Base-by-base conservation (phyloP, 2,888 invertebrate genomes). In the Prosopocoilus inquinatus region DNA sequence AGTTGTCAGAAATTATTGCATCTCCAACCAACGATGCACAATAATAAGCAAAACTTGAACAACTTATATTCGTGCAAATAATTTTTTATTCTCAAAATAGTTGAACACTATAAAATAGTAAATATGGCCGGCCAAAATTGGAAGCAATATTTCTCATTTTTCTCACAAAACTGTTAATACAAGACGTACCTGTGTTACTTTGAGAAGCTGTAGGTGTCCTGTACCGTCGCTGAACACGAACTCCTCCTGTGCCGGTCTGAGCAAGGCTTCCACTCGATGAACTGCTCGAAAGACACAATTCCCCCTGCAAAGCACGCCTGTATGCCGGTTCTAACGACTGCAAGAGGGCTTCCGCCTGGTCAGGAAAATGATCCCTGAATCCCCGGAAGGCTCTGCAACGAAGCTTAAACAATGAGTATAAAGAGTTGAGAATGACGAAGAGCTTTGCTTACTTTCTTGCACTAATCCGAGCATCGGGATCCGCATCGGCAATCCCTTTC, bases 401-500 rank as follows among this genome's bases (percentile, higher is more conserved):
- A 58, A 35, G 20, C 35, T 28, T 15, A 39, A 44, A 43, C 32
- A 34, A 57, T 53, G 38, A 11, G 20, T 47, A n/a, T 39, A 47
- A 9, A 51, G 15, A 41, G 16, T 15, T 16, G 12, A 41, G 9
- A 12, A 7, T 11, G 11, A 33, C 13, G 47, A 43, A 3, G 13
- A 53, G 44, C 33, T 51, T 20, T 33, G 72, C 80, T 76, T 75
- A 94, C 93, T 87, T 90, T 70, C 96, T 82, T 0, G 91, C 89
- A 67, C 84, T 84, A 8, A 86, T 87, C 64, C 98, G 79, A 0
- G 96, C 95, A 49, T 91, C 91, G 28, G 90, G 85, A 77, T 99
- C 98, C 0, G 98, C 96, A 81, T 99, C 98, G 1, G 88, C 85
- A 59, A 97, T 89, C 0, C 96, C 96, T 62, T 87, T 87, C 58